These are phyloP conservation scores for Myotis findleyi DNA, from an alignment of 2,797 vertebrate species.

Conservation along the genomic window DNA sequence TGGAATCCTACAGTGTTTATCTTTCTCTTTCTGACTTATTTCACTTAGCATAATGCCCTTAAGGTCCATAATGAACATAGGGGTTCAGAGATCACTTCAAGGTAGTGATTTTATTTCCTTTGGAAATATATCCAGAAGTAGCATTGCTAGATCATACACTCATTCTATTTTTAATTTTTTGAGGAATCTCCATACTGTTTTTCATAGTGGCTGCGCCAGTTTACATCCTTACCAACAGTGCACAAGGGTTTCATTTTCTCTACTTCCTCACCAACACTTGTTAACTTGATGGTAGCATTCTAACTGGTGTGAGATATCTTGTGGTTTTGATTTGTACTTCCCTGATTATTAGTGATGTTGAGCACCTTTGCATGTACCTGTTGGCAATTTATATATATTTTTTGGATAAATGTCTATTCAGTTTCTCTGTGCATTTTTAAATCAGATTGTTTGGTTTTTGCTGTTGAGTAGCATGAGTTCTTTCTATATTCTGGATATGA, in stretches of 20 bases:
- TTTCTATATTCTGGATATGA: not conserved
- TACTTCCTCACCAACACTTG: not conserved
- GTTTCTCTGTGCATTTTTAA: not conserved
- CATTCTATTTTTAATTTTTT: not conserved
- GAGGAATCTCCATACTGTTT: not conserved
- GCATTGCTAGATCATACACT: not conserved
- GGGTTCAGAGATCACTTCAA: not conserved
- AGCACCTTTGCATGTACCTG: not conserved
- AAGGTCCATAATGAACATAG: not conserved
- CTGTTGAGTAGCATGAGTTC: not conserved
- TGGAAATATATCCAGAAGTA: not conserved
- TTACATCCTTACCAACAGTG: not conserved
- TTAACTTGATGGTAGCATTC: not conserved
- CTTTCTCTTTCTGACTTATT: not conserved
- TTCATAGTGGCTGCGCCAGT: not conserved
- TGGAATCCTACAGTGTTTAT: not conserved
- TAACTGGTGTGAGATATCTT: not conserved
- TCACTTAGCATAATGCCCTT: not conserved
- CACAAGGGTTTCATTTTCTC: not conserved
- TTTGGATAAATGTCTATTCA: not conserved
- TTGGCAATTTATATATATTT: not conserved
- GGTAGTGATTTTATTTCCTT: not conserved
- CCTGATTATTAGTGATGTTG: not conserved
- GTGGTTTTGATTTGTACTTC: not conserved
- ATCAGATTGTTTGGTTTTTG: not conserved